phyloP scores from a whole-genome alignment of 2,888 invertebrate genomes.

The Hydriomena furcata region DNA sequence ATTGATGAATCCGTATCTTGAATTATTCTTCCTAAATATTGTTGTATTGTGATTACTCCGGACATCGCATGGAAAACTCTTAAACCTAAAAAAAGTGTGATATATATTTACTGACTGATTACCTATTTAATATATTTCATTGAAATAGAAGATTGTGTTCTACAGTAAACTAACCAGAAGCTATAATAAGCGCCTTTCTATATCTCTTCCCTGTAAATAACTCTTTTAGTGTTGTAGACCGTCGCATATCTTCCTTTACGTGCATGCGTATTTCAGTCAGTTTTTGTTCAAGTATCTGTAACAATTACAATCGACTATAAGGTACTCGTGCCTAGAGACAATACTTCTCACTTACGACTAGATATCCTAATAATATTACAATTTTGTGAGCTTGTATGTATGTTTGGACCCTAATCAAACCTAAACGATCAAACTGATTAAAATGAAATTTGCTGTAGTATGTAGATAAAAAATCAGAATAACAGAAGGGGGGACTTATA shows the following conservation, averaged over 20 bases:
- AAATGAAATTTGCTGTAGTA: too few relatives aligned
- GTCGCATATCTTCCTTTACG: slow-evolving; percentile 69
- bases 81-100: slow-evolving; percentile 44
- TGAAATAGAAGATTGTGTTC: not conserved
- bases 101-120: not conserved
- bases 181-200: slow-evolving; percentile 61
- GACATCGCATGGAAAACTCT: slow-evolving; percentile 54
- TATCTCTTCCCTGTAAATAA: slow-evolving; percentile 73
- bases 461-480: too few relatives aligned
- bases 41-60: slow-evolving; percentile 52
- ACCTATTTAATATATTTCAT: too few relatives aligned
- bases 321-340: not conserved
- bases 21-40: slow-evolving; percentile 59
- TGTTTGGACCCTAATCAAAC: too few relatives aligned
- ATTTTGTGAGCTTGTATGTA: too few relatives aligned
- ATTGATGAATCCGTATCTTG: slow-evolving; percentile 51
- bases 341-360: too few relatives aligned
- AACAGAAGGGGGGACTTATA: too few relatives aligned
- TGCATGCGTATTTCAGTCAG: slow-evolving; percentile 53
- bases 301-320: not conserved
- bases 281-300: slow-evolving; percentile 53
- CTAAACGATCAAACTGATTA: too few relatives aligned
- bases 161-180: slow-evolving; percentile 47
- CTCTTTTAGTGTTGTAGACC: slow-evolving; percentile 67
- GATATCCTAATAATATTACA: not conserved